Evolutionary conservation across 2,888 invertebrate genomes (phyloP).

Genomic region (Acrobasis suavella): DNA sequence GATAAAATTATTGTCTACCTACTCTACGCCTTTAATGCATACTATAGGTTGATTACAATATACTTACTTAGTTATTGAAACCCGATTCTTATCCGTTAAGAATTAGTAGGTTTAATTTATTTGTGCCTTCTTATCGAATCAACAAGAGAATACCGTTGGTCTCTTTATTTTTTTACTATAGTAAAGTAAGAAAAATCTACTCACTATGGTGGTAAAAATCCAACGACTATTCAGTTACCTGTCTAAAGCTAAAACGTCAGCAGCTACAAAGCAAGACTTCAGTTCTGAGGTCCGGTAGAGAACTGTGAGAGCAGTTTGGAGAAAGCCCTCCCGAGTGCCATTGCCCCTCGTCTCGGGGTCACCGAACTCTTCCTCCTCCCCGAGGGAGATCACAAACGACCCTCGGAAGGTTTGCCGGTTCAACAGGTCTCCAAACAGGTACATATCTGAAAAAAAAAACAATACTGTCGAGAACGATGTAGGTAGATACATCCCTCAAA

Average conservation of each 20-base stretch:
- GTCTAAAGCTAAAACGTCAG: conserved; percentile 92
- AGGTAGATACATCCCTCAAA: too few relatives aligned
- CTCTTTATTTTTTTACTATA: too few relatives aligned
- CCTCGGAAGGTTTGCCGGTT: conserved; percentile 92
- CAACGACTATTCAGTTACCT: conserved; percentile 77
- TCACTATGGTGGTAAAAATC: neutral
- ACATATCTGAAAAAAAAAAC: conserved; percentile 84
- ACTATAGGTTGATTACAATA: too few relatives aligned
- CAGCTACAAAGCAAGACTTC: conserved; percentile 88
- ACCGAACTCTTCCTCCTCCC: conserved; percentile 84
- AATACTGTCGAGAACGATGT: neutral
- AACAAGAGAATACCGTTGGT: too few relatives aligned
- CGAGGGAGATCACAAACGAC: conserved; percentile 89
- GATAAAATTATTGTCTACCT: too few relatives aligned
- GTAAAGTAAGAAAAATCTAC: too few relatives aligned
- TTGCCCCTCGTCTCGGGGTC: conserved; percentile 86
- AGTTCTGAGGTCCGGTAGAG: conserved; percentile 88
- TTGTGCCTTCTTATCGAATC: too few relatives aligned
- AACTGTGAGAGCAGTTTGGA: conserved; percentile 88
- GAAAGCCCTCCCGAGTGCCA: conserved; percentile 87
- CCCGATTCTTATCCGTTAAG: too few relatives aligned
- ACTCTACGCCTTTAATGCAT: too few relatives aligned
- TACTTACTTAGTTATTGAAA: too few relatives aligned
- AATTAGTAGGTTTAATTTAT: too few relatives aligned
- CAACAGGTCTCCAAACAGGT: conserved; percentile 86